Conservation (phyloP, 1,140 invertebrate species). For the Lordiphosa collinella region DNA sequence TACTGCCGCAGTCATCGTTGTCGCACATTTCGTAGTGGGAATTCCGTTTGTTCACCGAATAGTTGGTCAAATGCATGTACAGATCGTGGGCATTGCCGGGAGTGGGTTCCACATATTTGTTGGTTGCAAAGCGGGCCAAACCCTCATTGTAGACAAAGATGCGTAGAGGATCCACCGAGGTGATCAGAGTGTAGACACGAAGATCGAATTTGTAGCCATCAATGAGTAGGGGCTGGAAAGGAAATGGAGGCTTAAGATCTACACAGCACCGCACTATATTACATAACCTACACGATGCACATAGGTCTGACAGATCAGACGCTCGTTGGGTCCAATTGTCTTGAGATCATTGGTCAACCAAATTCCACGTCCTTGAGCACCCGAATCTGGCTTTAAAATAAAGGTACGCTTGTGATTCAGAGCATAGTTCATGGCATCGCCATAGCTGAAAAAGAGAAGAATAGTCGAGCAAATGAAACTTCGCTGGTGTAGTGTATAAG, state of each 20-base stretch:
- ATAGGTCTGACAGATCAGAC: conserved; percentile 92
- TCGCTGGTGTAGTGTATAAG: too few relatives aligned
- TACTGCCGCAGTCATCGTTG: conserved; percentile 89
- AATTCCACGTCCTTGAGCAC: conserved; percentile 92
- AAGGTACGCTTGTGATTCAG: conserved; percentile 87
- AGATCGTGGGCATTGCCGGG: conserved; percentile 89
- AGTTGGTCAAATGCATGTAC: conserved; percentile 99
- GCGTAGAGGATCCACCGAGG: conserved; percentile 94
- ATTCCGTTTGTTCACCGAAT: conserved; percentile 96
- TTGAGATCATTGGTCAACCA: conserved; percentile 88
- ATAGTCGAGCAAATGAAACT: too few relatives aligned
- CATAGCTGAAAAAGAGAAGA: conserved; percentile 48
- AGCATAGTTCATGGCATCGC: conserved; percentile 68
- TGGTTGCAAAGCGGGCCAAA: conserved; percentile 93
- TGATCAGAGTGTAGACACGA: conserved; percentile 95
- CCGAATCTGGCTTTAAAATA: conserved; percentile 93
- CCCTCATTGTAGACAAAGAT: conserved; percentile 98
- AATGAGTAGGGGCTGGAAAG: conserved; percentile 88
- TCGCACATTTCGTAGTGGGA: conserved; percentile 83
- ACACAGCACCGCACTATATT: background rate
- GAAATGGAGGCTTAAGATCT: background rate
- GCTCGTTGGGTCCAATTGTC: conserved; percentile 88
- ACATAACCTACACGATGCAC: conserved; percentile 80
- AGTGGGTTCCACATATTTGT: conserved; percentile 89
- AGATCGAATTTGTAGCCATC: conserved; percentile 99